These are phyloP conservation scores for Acanthopleura granulata DNA, from an alignment of 2,888 invertebrate genomes.

Conservation along the genomic window DNA sequence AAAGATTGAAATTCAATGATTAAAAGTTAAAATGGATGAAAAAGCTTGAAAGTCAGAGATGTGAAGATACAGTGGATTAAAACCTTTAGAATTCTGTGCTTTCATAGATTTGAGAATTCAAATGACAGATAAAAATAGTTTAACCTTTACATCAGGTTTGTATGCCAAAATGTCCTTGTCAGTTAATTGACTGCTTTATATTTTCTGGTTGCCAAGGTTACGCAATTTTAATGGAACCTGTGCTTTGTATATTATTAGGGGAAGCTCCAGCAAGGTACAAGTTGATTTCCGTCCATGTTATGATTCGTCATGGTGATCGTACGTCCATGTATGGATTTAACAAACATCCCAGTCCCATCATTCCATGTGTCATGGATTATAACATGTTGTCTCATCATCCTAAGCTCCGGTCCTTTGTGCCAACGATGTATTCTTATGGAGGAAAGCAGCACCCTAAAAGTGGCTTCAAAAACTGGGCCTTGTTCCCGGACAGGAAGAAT, in stretches of 20 bases:
- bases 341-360: conserved; percentile 76
- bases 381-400: conserved; percentile 12
- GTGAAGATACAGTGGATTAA: too few relatives aligned
- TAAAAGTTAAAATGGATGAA: too few relatives aligned
- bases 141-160: too few relatives aligned
- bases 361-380: conserved; percentile 78
- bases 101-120: too few relatives aligned
- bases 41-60: too few relatives aligned
- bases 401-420: conserved; percentile 19
- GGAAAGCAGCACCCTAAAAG: conserved; percentile 71
- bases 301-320: conserved; percentile 90
- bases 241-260: conserved; percentile 32
- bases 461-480: conserved; percentile 48
- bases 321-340: conserved; percentile 88
- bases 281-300: conserved; percentile 52
- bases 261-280: conserved; percentile 31
- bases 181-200: too few relatives aligned
- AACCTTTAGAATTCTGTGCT: too few relatives aligned
- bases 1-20: too few relatives aligned
- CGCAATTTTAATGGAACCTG: too few relatives aligned
- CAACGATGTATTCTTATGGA: conserved; percentile 19
- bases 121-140: too few relatives aligned
- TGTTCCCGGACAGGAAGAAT: conserved; percentile 49
- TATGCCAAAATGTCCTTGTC: too few relatives aligned
- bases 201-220: too few relatives aligned